phyloP scores from a whole-genome alignment of 2,113 vertebrate genomes.

The Cepphus grylle region DNA sequence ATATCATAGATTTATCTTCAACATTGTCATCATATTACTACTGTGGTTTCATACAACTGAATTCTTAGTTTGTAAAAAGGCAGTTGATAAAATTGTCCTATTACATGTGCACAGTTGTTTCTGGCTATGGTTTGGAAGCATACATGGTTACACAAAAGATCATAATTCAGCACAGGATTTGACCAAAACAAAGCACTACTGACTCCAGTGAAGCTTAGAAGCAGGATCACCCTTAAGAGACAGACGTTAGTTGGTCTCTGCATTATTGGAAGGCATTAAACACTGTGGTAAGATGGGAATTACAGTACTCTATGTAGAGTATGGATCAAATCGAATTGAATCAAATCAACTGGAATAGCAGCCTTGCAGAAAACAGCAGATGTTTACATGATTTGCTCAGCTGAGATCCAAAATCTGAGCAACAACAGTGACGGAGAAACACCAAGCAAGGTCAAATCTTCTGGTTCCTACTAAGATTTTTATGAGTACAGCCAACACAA shows the following conservation, averaged over 20 bases:
- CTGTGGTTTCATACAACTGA: neutral
- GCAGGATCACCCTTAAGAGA: neutral
- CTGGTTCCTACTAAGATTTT: constrained; percentile 44
- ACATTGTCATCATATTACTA: neutral
- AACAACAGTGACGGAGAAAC: constrained; percentile 58
- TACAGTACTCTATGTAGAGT: neutral
- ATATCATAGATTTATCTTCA: neutral
- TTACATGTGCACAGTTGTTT: neutral
- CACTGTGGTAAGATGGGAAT: neutral
- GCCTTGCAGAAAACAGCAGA: constrained; percentile 38
- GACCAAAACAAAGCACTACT: neutral
- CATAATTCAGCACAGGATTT: neutral
- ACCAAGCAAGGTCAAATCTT: constrained; percentile 66
- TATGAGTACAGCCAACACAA: constrained; percentile 27
- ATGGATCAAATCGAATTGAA: constrained; percentile 38
- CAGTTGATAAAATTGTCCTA: neutral
- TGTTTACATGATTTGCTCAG: constrained; percentile 28
- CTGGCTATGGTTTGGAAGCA: neutral
- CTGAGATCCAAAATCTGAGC: constrained; percentile 60
- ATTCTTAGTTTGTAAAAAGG: neutral
- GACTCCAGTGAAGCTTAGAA: neutral
- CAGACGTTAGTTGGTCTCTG: neutral
- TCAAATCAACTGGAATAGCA: constrained; percentile 24
- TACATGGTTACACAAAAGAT: neutral
- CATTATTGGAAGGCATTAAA: neutral